phyloP scores from a whole-genome alignment of 1,140 invertebrate species.

The Stegodyphus dumicola region DNA sequence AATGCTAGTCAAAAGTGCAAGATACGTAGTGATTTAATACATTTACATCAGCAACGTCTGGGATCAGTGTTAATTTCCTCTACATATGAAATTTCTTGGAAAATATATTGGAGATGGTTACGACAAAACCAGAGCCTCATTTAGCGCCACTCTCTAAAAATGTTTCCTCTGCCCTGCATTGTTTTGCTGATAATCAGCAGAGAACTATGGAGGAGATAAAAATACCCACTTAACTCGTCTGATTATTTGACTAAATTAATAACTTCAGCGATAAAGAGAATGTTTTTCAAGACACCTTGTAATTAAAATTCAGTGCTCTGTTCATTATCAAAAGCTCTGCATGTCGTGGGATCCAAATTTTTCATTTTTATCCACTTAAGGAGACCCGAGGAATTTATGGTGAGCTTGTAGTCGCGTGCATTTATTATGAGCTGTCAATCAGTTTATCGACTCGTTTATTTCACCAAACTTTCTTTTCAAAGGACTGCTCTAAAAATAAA shows the following conservation, averaged over 20 bases:
- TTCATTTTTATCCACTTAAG: conserved; percentile 3
- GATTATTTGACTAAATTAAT: conserved; percentile 36
- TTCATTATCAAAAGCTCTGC: conserved; percentile 25
- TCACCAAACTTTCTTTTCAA: too few relatives aligned
- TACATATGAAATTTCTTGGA: too few relatives aligned
- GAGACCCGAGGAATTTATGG: conserved; percentile 6
- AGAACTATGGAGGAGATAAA: conserved; percentile 7
- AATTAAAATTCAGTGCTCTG: conserved; percentile 39
- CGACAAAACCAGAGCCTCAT: neutral
- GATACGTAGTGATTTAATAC: too few relatives aligned
- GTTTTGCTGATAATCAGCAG: conserved; percentile 20
- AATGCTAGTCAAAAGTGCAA: neutral
- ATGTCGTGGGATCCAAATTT: neutral
- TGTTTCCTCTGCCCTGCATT: neutral
- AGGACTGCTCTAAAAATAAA: neutral
- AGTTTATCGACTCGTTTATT: conserved; percentile 7
- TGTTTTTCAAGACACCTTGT: conserved; percentile 18
- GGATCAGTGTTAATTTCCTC: too few relatives aligned
- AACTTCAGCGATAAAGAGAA: conserved; percentile 15
- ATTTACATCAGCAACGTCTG: too few relatives aligned
- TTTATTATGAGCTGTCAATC: conserved; percentile 17
- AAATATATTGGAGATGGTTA: neutral
- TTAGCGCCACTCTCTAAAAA: conserved; percentile 9
- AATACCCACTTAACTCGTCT: conserved; percentile 16
- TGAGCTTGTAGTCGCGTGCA: neutral